Evolutionary conservation across 2,113 vertebrate species (phyloP).

Genomic region (Tachysurus fulvidraco): DNA sequence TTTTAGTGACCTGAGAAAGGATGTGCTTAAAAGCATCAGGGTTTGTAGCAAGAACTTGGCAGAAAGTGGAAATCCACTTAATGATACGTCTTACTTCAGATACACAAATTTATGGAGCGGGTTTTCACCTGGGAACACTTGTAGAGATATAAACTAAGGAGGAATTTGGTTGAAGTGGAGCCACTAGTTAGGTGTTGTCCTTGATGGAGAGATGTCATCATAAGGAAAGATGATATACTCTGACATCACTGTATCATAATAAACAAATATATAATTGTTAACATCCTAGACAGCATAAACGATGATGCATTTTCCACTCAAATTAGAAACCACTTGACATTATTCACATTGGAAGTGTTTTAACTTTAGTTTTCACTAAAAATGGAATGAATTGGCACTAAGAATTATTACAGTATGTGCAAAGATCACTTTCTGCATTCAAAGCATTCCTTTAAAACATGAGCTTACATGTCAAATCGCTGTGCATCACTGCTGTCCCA

Average conservation of each 20-base stretch:
- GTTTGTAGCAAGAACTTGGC: constrained; percentile 10
- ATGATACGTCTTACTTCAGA: not conserved
- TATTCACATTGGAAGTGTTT: not conserved
- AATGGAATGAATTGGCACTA: not conserved
- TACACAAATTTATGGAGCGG: not conserved
- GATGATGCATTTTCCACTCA: not conserved
- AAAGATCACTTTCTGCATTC: not conserved
- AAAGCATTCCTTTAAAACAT: not conserved
- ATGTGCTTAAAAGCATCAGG: constrained; percentile 6
- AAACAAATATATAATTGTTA: not conserved
- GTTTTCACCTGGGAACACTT: not conserved
- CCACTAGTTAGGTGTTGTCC: not conserved
- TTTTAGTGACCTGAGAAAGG: constrained; percentile 2
- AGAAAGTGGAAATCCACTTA: constrained; percentile 9
- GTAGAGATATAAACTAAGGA: not conserved
- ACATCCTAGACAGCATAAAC: not conserved
- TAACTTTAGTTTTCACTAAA: not conserved
- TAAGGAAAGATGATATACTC: not conserved
- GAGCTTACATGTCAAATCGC: not conserved
- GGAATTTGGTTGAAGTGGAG: not conserved
- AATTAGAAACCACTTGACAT: not conserved
- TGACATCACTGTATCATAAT: not conserved
- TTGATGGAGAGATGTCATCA: not conserved
- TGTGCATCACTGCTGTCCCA: constrained; percentile 58
- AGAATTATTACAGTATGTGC: not conserved